A percentile compares a stretch with the other conserved stretches of the same genome.
Conservation (phyloP, 2,888 invertebrate genomes). For the Pharmacophagus antenor region DNA sequence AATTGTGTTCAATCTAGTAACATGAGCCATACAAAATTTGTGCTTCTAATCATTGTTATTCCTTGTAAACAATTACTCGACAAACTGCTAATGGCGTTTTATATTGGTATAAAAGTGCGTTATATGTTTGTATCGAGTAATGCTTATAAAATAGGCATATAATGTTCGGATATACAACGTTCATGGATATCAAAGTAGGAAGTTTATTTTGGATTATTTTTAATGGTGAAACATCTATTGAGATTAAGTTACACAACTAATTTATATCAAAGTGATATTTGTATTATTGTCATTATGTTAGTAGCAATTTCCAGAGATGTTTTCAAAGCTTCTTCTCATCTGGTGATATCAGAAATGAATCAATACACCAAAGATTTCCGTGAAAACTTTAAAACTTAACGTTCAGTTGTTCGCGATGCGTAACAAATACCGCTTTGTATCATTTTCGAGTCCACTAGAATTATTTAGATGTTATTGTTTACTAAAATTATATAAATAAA, state of each 20-base stretch:
- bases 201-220: too few relatives aligned
- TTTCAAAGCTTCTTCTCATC: conserved; percentile 17
- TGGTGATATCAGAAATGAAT: conserved; percentile 33
- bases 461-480: conserved; percentile 34
- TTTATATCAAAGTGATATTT: conserved; percentile 61
- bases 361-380: conserved; percentile 49
- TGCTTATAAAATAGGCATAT: too few relatives aligned
- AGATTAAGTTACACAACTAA: neutral
- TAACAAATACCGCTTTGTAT: conserved; percentile 24
- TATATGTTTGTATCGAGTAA: too few relatives aligned
- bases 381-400: conserved; percentile 29
- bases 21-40: too few relatives aligned
- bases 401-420: conserved; percentile 20
- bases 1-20: too few relatives aligned
- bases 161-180: too few relatives aligned
- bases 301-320: conserved; percentile 34
- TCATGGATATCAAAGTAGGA: too few relatives aligned
- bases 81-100: too few relatives aligned
- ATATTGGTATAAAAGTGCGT: too few relatives aligned
- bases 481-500: conserved; percentile 34
- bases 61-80: too few relatives aligned
- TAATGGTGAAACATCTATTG: neutral
- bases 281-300: conserved; percentile 51
- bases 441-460: conserved; percentile 26
- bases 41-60: too few relatives aligned